Evolutionary conservation across 2,888 invertebrate species (phyloP).

Genomic region (Bombyx huttoni): DNA sequence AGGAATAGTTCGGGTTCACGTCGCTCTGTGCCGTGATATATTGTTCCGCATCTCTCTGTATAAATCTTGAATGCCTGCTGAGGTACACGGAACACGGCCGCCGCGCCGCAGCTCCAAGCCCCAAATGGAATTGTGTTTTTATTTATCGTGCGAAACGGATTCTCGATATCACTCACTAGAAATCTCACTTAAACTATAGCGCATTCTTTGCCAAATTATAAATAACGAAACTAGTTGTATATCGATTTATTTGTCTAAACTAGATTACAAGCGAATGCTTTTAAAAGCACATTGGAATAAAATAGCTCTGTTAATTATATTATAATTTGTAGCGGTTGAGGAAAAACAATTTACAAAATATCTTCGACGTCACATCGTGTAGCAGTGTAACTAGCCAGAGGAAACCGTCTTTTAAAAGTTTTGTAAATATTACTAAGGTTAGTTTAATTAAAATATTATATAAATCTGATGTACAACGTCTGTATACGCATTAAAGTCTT

Average conservation of each 20-base stretch:
- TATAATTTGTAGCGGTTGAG: no score
- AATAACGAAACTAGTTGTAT: neutral
- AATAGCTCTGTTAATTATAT: no score
- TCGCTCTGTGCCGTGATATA: conserved; percentile 65
- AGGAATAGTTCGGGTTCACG: conserved; percentile 70
- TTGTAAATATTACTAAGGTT: conserved; percentile 42
- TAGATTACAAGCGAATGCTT: no score
- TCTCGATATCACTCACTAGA: conserved; percentile 63
- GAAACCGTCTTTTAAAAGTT: conserved; percentile 8
- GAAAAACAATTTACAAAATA: no score
- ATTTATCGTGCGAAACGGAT: conserved; percentile 69
- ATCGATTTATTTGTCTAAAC: no score
- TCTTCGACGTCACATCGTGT: no score
- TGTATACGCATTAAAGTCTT: conserved; percentile 59
- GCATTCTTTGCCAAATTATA: neutral
- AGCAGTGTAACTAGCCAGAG: neutral
- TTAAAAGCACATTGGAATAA: no score
- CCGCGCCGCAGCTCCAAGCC: conserved; percentile 56
- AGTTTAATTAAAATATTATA: conserved; percentile 43
- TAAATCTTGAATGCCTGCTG: conserved; percentile 72
- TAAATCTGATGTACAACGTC: conserved; percentile 70
- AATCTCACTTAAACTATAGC: conserved; percentile 54
- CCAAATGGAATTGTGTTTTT: conserved; percentile 73
- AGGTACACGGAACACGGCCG: conserved; percentile 69
- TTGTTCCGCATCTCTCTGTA: conserved; percentile 68